Base-by-base conservation (phyloP, 1,140 invertebrate species). In the Cecropterus lyciades region DNA sequence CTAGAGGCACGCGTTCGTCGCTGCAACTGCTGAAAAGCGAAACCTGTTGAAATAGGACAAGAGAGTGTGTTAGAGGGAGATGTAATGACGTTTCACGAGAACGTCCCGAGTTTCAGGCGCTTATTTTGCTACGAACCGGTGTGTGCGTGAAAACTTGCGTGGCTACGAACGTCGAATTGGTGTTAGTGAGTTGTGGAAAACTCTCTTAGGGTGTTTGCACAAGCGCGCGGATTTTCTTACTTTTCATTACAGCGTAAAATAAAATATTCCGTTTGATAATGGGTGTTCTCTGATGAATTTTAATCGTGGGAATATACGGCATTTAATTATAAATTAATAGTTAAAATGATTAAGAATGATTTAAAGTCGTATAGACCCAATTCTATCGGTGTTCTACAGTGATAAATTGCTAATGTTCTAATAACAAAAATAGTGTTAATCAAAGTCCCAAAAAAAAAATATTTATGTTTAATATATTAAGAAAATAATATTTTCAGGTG, bases 11-110 rank as follows among this genome's bases (percentile, higher is more conserved):
- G 84, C 85, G 82, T 84, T 85, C 80, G 65, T 67, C 79, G 81
- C 79, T 88, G 86, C 85, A 82, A 87, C 79, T 80, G 75, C 85
- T 89, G 87, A 91, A 91, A 91, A 79, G 84, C 86, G 87, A 90
- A 91, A 91, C 89, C 89, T 91, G 89, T 91, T 91, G 89, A 91
- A 91, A 89, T 90, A 76, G 86, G 82, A 88, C 80, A 72, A 84
- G 70, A 69, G 73, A 74, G 79, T 77, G 80, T 52, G 87, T 56
- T 79, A 70, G 82, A 91, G 73, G 49, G 83, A 75, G 86, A 91
- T 65, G 68, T 15, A 49, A 17, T 3, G 33, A 72, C 17, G 16
- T 75, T 70, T 70, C 65, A 13, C 70, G 49, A 45, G 46, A 27
- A 51, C 75, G 77, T 65, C 16, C 48, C 65, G 65, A 82, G 60